These are phyloP conservation scores for Drosophila pandora DNA, from an alignment of 1,140 invertebrate genomes.

Conservation along the genomic window DNA sequence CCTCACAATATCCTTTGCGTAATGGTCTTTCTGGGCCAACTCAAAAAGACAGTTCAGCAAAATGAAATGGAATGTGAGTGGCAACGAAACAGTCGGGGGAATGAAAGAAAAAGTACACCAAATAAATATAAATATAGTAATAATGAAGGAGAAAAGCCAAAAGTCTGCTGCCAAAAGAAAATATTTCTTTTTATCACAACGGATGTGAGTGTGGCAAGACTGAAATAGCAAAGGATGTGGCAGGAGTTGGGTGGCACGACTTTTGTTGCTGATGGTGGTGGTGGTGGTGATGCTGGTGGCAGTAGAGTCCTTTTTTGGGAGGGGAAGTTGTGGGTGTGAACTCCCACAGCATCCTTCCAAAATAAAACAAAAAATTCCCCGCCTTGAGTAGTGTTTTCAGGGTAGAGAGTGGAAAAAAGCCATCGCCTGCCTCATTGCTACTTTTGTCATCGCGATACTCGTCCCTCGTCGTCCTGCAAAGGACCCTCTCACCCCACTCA, in stretches of 20 bases:
- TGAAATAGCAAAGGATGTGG: conserved; percentile 62
- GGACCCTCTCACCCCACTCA: not conserved
- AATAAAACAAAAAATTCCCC: conserved; percentile 54
- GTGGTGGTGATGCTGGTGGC: conserved; percentile 11
- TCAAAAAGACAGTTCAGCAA: conserved; percentile 74
- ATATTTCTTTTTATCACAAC: conserved; percentile 83
- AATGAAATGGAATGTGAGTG: conserved; percentile 61
- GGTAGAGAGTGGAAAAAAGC: conserved; percentile 3
- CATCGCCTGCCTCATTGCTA: conserved; percentile 15
- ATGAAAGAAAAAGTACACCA: conserved; percentile 56
- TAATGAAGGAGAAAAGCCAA: conserved; percentile 73
- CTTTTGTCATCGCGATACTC: conserved; percentile 43
- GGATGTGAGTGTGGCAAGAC: conserved; percentile 82
- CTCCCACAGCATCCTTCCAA: conserved; percentile 41
- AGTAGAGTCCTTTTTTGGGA: conserved; percentile 4
- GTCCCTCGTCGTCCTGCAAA: not conserved
- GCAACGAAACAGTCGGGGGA: not conserved
- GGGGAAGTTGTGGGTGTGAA: not conserved
- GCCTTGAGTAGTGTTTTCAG: conserved; percentile 34
- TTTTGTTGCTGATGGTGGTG: not conserved
- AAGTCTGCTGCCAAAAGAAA: conserved; percentile 77
- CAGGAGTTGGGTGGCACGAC: conserved; percentile 2
- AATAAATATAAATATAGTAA: conserved; percentile 82
- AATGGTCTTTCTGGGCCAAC: conserved; percentile 66
- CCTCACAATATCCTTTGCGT: conserved; percentile 78